Evolutionary conservation across 2,113 vertebrate genomes (phyloP).

Genomic region (Poicephalus gulielmi): DNA sequence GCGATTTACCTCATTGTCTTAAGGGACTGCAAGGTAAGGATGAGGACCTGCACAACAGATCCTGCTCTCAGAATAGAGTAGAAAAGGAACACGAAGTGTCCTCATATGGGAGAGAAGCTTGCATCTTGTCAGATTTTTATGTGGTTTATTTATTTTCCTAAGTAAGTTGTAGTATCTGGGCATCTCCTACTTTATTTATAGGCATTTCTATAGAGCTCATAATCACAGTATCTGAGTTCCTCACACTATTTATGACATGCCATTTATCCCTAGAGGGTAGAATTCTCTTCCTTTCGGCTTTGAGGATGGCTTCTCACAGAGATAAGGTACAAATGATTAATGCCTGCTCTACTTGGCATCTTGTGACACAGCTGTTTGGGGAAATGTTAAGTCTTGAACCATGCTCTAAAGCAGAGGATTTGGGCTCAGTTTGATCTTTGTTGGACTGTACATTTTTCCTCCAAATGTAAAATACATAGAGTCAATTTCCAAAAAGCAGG

Average conservation of each 20-base stretch:
- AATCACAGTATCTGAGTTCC: slow-evolving; percentile 50
- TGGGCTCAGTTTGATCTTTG: background rate
- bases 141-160: slow-evolving; percentile 48
- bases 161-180: slow-evolving; percentile 36
- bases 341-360: slow-evolving; percentile 38
- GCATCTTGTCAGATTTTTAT: slow-evolving; percentile 45
- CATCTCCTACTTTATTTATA: slow-evolving; percentile 58
- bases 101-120: background rate
- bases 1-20: background rate
- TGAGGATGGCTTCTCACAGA: slow-evolving; percentile 34
- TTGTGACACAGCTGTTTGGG: slow-evolving; percentile 33
- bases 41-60: background rate
- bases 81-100: background rate
- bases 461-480: background rate
- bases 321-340: slow-evolving; percentile 52
- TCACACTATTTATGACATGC: slow-evolving; percentile 40
- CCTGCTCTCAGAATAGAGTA: background rate
- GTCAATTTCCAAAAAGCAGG: background rate
- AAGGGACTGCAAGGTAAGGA: background rate
- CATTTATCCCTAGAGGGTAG: slow-evolving; percentile 52
- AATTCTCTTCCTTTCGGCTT: slow-evolving; percentile 43
- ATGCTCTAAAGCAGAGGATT: background rate
- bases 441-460: background rate
- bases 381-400: background rate
- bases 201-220: slow-evolving; percentile 60